Base-by-base conservation (phyloP, 2,797 vertebrate genomes). In the Ispidina lecontei region DNA sequence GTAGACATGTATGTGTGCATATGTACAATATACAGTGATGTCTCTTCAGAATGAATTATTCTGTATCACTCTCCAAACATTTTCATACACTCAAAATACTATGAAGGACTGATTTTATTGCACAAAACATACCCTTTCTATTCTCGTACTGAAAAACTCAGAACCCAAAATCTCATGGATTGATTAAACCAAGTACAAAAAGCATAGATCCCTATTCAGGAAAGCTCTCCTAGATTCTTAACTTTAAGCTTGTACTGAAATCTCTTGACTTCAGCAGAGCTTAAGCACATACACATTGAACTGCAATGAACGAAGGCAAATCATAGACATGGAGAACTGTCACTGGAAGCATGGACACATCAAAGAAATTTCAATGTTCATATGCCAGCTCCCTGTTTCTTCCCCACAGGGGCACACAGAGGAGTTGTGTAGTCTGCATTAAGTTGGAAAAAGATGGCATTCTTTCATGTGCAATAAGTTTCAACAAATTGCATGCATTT, bases 401-500 rank as follows among this genome's bases (percentile, higher is more conserved):
- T 93, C 90, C 95, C 88, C 64, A 69, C 43, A 65, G 47, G 79
- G 94, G n/a, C 90, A 81, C 69, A 35, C 86, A 79, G 64, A 83
- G 85, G 86, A 93, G 70, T 84, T 71, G 33, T 14, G 63, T 55
- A 80, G 76, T 63, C 92, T 5, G 4, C 71, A 58, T 79, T 88
- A 91, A 88, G 70, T 16, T 39, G 35, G 88, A 94, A 80, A 92
- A 87, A 88, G 90, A 92, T 12, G 1, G 35, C 71, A 77, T 95
- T 96, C 85, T 71, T 94, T 94, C 95, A 90, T 63, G 89, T 96
- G 97, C 95, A 95, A 88, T 82, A 94, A 68, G 33, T 94, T 97
- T 85, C 79, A 92, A 87, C 86, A 95, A 91, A 87, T 69, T 95
- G 95, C 95, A 96, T 97, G 96, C 84, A 56, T 79, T 92, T 70